Evolutionary conservation across 2,888 invertebrate species (phyloP).

Genomic region (Drosophila koepferae): DNA sequence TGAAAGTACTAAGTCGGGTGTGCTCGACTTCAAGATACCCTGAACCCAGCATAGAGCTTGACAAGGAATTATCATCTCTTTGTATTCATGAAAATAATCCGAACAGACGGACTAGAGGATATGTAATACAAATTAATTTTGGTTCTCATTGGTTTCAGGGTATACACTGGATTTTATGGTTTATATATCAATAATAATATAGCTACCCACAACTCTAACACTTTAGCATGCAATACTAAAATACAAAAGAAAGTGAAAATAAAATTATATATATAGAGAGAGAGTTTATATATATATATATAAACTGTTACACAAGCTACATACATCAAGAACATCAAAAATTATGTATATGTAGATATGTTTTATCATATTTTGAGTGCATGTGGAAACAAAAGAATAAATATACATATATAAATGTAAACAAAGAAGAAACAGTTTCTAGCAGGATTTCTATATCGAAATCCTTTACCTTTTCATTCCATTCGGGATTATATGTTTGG

Average conservation of each 20-base stretch:
- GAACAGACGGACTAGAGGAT: too few relatives aligned
- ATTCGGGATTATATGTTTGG: slow-evolving; percentile 84
- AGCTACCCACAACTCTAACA: slow-evolving; percentile 49
- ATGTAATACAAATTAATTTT: too few relatives aligned
- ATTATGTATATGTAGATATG: slow-evolving; percentile 13
- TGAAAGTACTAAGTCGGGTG: not conserved
- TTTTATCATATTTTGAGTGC: slow-evolving; percentile 54
- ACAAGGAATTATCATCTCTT: not conserved
- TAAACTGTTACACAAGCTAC: slow-evolving; percentile 39
- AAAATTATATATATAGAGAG: slow-evolving; percentile 20
- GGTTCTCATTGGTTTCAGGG: not conserved
- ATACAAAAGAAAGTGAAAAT: slow-evolving; percentile 21
- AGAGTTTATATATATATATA: slow-evolving; percentile 5
- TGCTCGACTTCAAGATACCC: slow-evolving; percentile 2
- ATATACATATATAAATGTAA: slow-evolving; percentile 9
- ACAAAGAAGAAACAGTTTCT: slow-evolving; percentile 42
- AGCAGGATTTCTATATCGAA: slow-evolving; percentile 62
- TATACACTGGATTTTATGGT: not conserved
- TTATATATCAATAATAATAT: slow-evolving; percentile 5
- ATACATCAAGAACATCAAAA: slow-evolving; percentile 13
- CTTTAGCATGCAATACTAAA: slow-evolving; percentile 64
- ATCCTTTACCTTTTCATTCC: slow-evolving; percentile 85
- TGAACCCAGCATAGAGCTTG: not conserved
- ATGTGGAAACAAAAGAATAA: slow-evolving; percentile 32
- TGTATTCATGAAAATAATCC: too few relatives aligned